These are phyloP conservation scores for Sinella curviseta DNA, from an alignment of 1,140 invertebrate genomes.

Conservation along the genomic window DNA sequence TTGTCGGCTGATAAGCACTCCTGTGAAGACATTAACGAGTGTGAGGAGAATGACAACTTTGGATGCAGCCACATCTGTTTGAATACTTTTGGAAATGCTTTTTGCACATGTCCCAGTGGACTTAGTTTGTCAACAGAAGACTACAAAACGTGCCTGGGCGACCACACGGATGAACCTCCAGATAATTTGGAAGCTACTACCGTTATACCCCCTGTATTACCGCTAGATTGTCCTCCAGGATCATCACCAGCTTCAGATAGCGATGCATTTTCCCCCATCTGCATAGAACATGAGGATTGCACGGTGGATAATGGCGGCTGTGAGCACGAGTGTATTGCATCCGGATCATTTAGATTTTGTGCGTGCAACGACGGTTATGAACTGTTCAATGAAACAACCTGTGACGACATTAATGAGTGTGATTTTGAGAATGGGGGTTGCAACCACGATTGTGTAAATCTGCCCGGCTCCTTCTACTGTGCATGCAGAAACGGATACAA, in stretches of 20 bases:
- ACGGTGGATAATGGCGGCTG: slow-evolving; percentile 15
- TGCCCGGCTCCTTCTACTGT: slow-evolving; percentile 50
- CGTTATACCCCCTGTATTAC: not conserved
- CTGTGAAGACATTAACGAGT: slow-evolving; percentile 54
- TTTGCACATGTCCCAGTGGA: slow-evolving; percentile 72
- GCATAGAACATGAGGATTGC: slow-evolving; percentile 52
- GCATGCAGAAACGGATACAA: slow-evolving; percentile 54
- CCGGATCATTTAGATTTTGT: not conserved
- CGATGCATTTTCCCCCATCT: slow-evolving; percentile 48
- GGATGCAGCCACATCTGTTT: slow-evolving; percentile 61
- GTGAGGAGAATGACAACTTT: slow-evolving; percentile 47
- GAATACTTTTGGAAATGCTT: slow-evolving; percentile 74
- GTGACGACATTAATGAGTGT: not conserved
- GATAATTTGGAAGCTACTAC: slow-evolving; percentile 21
- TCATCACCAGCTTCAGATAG: slow-evolving; percentile 38
- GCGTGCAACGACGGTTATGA: not conserved
- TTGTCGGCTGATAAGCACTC: slow-evolving; percentile 59
- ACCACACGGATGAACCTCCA: slow-evolving; percentile 33
- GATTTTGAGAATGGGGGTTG: slow-evolving; percentile 56
- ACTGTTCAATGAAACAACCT: not conserved
- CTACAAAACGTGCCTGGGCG: slow-evolving; percentile 58
- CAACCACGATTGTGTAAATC: slow-evolving; percentile 57
- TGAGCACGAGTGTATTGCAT: not conserved
- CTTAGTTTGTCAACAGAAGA: slow-evolving; percentile 58
- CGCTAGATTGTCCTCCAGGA: slow-evolving; percentile 42